These are phyloP conservation scores for Halcyon smyrnensis DNA, from an alignment of 2,797 vertebrate species.

Conservation along the genomic window DNA sequence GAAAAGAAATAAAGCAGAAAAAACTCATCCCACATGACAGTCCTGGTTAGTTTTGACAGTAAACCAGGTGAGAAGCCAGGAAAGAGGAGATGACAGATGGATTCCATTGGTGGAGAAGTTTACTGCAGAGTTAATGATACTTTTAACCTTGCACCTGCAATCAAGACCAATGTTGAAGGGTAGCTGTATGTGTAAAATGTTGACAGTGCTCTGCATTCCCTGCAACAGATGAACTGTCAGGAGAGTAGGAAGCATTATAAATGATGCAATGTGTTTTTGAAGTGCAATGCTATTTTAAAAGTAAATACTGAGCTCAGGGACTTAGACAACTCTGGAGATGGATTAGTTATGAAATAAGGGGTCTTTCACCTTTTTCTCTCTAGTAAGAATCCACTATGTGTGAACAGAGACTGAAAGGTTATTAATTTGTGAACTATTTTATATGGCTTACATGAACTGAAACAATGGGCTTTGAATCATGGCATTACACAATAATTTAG, in stretches of 20 bases:
- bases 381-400: neutral
- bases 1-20: neutral
- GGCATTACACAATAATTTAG: neutral
- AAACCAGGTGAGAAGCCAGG: neutral
- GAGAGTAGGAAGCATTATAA: neutral
- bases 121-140: neutral
- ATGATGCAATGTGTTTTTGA: neutral
- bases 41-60: neutral
- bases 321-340: neutral
- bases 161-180: neutral
- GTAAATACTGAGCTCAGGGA: neutral
- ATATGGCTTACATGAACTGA: neutral
- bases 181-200: neutral
- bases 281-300: neutral
- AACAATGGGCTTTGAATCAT: neutral
- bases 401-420: neutral
- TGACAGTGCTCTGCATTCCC: neutral
- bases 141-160: conserved; percentile 11
- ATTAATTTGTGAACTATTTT: neutral
- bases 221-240: neutral
- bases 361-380: neutral
- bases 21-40: neutral
- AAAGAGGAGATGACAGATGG: neutral
- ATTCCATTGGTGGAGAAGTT: neutral
- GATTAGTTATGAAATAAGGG: neutral